Evolutionary conservation across 2,797 vertebrate species (phyloP).

Genomic region (Enoplosus armatus): DNA sequence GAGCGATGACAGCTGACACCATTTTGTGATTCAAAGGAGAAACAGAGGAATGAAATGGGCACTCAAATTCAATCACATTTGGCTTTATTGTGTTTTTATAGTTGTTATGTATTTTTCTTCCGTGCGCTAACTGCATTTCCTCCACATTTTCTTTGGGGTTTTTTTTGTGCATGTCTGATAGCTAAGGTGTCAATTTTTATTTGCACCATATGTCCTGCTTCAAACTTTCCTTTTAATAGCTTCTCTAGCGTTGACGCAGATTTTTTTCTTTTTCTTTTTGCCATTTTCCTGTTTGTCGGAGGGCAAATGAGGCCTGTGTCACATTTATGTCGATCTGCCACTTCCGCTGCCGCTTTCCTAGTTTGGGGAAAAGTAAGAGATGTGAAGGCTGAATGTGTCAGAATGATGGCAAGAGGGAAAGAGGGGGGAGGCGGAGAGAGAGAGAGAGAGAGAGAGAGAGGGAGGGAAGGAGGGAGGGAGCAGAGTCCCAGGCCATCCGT

Average conservation of each 20-base stretch:
- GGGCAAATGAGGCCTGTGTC: slow-evolving; percentile 57
- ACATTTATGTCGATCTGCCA: slow-evolving; percentile 54
- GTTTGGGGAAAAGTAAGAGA: slow-evolving; percentile 45
- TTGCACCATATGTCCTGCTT: background rate
- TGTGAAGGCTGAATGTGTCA: slow-evolving; percentile 58
- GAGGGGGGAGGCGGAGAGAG: background rate
- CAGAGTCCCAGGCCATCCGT: slow-evolving; percentile 31
- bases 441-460: slow-evolving; percentile 19
- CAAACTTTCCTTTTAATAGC: slow-evolving; percentile 28
- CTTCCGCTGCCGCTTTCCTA: slow-evolving; percentile 25
- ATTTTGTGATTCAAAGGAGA: slow-evolving; percentile 65
- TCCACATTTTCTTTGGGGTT: background rate
- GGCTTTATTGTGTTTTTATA: slow-evolving; percentile 40
- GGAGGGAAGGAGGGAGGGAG: slow-evolving; percentile 21
- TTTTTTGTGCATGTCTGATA: background rate
- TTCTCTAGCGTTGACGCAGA: slow-evolving; percentile 11
- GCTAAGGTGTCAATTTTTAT: background rate
- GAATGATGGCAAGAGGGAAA: slow-evolving; percentile 24
- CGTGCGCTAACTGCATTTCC: slow-evolving; percentile 11
- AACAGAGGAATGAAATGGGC: slow-evolving; percentile 44
- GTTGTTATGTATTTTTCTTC: slow-evolving; percentile 25
- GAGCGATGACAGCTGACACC: slow-evolving; percentile 61
- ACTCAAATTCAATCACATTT: slow-evolving; percentile 53
- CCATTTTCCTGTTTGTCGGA: slow-evolving; percentile 43
- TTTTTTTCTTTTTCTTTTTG: background rate